Evolutionary conservation across 1,140 invertebrate genomes (phyloP), one percentile per base, ranked within the genome.

Genomic region (Pogonus chalceus): DNA sequence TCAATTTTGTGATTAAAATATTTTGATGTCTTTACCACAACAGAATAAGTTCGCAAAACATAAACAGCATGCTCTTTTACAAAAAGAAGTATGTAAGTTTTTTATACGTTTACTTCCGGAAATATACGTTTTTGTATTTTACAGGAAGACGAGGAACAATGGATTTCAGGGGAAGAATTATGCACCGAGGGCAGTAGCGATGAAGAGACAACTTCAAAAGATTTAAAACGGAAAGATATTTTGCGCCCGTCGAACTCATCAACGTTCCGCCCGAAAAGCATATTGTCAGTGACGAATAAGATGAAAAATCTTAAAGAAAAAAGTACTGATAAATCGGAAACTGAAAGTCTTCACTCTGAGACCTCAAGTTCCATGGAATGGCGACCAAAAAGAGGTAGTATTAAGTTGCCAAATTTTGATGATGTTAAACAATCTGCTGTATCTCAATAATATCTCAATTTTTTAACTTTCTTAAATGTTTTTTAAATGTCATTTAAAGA

Each of bases 71-170:
- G 4, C 4, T 7, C 26, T 4, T 31, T 31, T 31, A 14, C 4
- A 31, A 14, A 4, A 14, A 4, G 26, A 31, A 14, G 26, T 31
- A 14, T 7, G 26, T 31, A 7, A 4, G 26, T 14, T 31, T 31
- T 7, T 14, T 14, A 31, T 7, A 31, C 26, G 14, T 7, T 14
- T 31, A 31, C 4, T 24, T n/a, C 10, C 14, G 16, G 9, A 49
- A 22, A 23, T 23, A 9, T 23, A 2, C 4, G 20, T 24, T 2
- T 20, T 16, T 21, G 54, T 49, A 24, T 20, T 43, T 48, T 53
- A 22, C 18, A 63, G 62, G 62, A 63, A 53, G 62, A 63, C 16
- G 62, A 63, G 2, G 62, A 63, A 20, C 62, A 63, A 37, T 63
- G 62, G 62, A 63, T 63, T 12, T 63, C 62, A 16, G 62, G 60